Conservation (phyloP, 2,797 vertebrate genomes). For the Melanogrammus aeglefinus region DNA sequence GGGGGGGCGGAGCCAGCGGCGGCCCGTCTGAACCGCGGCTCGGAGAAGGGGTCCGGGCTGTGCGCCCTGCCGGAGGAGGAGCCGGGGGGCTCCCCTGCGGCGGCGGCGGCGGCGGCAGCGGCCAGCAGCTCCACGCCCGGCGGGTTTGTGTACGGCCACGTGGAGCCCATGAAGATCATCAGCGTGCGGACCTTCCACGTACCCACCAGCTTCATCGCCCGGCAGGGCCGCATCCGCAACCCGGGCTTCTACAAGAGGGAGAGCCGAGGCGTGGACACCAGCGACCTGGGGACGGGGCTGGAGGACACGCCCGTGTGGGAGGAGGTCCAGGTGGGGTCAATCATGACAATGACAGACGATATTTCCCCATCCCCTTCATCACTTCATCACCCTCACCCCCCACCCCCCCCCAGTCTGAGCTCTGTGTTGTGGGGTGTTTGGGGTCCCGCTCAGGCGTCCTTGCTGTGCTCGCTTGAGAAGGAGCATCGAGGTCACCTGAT, state of each 20-base stretch:
- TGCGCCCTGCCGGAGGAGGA: conserved; percentile 37
- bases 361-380: neutral
- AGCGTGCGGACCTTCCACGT: conserved; percentile 86
- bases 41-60: conserved; percentile 15
- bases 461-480: conserved; percentile 89
- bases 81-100: neutral
- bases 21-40: neutral
- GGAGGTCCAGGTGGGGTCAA: conserved; percentile 72
- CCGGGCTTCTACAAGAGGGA: conserved; percentile 73
- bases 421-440: neutral
- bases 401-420: too few species aligned
- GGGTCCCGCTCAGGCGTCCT: conserved; percentile 67
- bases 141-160: conserved; percentile 77
- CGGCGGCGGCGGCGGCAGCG: conserved; percentile 34
- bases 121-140: too few species aligned
- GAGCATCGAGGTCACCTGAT: conserved; percentile 89
- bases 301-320: conserved; percentile 83
- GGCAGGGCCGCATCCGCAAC: conserved; percentile 80
- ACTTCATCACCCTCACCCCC: too few species aligned
- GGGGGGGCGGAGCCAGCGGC: conserved; percentile 20
- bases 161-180: conserved; percentile 89
- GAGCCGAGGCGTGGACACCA: conserved; percentile 83
- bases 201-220: conserved; percentile 86
- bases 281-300: conserved; percentile 76
- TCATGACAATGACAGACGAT: neutral